These are phyloP conservation scores for Hipparchia semele DNA, from an alignment of 2,888 invertebrate genomes.

Conservation along the genomic window DNA sequence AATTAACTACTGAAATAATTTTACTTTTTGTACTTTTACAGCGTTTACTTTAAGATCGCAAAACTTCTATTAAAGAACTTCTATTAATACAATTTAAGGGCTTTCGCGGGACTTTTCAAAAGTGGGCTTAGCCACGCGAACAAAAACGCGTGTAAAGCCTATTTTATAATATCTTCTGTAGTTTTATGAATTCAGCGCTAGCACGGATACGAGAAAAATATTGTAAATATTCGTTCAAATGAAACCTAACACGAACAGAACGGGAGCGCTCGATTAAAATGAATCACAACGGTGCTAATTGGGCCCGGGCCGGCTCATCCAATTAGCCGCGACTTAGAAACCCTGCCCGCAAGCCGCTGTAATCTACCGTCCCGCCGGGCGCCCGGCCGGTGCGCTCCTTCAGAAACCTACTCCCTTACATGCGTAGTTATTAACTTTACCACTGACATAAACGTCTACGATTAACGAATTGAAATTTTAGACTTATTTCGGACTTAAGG, in stretches of 20 bases:
- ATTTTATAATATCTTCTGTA: too few relatives aligned
- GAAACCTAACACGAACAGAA: slow-evolving; percentile 39
- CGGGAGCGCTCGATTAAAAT: slow-evolving; percentile 75
- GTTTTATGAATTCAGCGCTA: neutral
- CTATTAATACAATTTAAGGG: too few relatives aligned
- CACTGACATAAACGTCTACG: neutral
- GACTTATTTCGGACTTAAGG: too few relatives aligned
- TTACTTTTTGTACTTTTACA: too few relatives aligned
- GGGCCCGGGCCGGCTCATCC: slow-evolving; percentile 73
- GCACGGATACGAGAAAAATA: slow-evolving; percentile 2
- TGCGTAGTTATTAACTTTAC: slow-evolving; percentile 14
- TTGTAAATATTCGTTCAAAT: slow-evolving; percentile 32
- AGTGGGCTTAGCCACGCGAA: too few relatives aligned
- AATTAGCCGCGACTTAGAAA: slow-evolving; percentile 81
- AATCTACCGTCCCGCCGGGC: slow-evolving; percentile 53
- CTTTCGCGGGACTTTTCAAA: too few relatives aligned
- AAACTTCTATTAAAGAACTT: too few relatives aligned
- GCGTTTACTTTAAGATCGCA: too few relatives aligned
- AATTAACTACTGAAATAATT: too few relatives aligned
- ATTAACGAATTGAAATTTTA: neutral
- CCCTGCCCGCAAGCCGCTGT: slow-evolving; percentile 66
- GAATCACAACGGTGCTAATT: slow-evolving; percentile 80
- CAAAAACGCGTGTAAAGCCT: too few relatives aligned
- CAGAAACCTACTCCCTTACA: slow-evolving; percentile 31
- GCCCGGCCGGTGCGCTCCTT: slow-evolving; percentile 29